These are phyloP conservation scores for Brachionus rotundiformis DNA, from an alignment of 1,140 invertebrate species.

Conservation along the genomic window DNA sequence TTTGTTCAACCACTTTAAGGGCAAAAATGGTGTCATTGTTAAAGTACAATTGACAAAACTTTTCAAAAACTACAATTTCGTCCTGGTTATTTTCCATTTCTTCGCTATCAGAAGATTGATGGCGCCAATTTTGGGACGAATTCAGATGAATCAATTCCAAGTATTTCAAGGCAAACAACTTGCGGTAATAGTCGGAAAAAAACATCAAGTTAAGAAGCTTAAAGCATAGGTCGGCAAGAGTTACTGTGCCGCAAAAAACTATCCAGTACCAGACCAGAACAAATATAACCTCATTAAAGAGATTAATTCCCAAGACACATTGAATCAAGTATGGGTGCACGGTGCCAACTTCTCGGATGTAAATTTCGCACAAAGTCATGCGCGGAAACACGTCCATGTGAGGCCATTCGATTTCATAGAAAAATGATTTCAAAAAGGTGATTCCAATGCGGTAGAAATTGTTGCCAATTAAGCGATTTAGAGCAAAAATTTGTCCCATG, in stretches of 20 bases:
- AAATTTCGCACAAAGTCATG: slow-evolving; percentile 53
- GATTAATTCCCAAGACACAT: slow-evolving; percentile 62
- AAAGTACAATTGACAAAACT: slow-evolving; percentile 45
- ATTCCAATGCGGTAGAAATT: slow-evolving; percentile 22
- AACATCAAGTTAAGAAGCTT: background rate
- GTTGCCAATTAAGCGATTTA: slow-evolving; percentile 21
- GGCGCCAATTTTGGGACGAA: background rate
- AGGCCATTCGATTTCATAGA: slow-evolving; percentile 39
- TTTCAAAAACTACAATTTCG: slow-evolving; percentile 3
- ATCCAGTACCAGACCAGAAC: slow-evolving; percentile 64
- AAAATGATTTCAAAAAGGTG: slow-evolving; percentile 22
- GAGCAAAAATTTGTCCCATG: background rate
- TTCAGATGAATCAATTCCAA: slow-evolving; percentile 37
- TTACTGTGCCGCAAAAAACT: slow-evolving; percentile 55
- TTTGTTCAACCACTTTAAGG: slow-evolving; percentile 31
- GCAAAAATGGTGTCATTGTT: slow-evolving; percentile 46
- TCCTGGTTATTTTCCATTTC: background rate
- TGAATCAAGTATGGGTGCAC: slow-evolving; percentile 59
- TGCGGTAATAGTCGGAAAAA: background rate
- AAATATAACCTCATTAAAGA: slow-evolving; percentile 64
- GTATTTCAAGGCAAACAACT: slow-evolving; percentile 27
- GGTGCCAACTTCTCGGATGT: slow-evolving; percentile 41
- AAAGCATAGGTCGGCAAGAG: background rate
- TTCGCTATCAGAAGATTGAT: background rate
- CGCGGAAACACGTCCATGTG: slow-evolving; percentile 41